Percentiles rank a stretch among this genome's conserved stretches.
These are phyloP conservation scores for Danionella cerebrum DNA, from an alignment of 2,113 vertebrate genomes.

Conservation along the genomic window DNA sequence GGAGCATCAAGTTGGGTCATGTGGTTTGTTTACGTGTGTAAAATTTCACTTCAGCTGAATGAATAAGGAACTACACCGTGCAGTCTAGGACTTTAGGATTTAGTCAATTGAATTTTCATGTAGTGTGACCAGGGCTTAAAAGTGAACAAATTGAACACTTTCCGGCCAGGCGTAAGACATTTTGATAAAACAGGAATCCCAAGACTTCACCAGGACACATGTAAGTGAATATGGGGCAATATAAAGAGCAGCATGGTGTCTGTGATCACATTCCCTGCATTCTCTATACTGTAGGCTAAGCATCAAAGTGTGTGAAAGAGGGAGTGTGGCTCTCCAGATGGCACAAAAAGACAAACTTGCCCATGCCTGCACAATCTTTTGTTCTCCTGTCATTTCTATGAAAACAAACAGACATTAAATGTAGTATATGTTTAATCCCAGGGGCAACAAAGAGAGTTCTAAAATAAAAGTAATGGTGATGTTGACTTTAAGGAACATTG, in stretches of 20 bases:
- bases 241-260: not conserved
- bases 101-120: too few relatives aligned
- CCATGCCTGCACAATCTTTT: constrained; percentile 46
- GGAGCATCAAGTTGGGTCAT: too few relatives aligned
- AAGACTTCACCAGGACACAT: not conserved
- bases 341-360: constrained; percentile 45
- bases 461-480: too few relatives aligned
- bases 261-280: constrained; percentile 16
- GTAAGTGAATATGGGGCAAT: not conserved
- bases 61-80: too few relatives aligned
- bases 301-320: not conserved
- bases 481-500: too few relatives aligned
- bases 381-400: constrained; percentile 36
- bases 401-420: constrained; percentile 41
- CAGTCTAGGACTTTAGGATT: too few relatives aligned
- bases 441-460: not conserved
- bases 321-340: constrained; percentile 37
- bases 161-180: too few relatives aligned
- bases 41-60: too few relatives aligned
- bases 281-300: not conserved
- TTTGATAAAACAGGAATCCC: too few relatives aligned
- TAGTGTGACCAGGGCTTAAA: too few relatives aligned
- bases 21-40: too few relatives aligned
- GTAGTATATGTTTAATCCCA: constrained; percentile 38
- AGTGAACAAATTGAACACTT: too few relatives aligned